Percentiles rank a stretch among this genome's conserved stretches.
These are phyloP conservation scores for Eristalis pertinax DNA, from an alignment of 2,888 invertebrate species.

Conservation along the genomic window DNA sequence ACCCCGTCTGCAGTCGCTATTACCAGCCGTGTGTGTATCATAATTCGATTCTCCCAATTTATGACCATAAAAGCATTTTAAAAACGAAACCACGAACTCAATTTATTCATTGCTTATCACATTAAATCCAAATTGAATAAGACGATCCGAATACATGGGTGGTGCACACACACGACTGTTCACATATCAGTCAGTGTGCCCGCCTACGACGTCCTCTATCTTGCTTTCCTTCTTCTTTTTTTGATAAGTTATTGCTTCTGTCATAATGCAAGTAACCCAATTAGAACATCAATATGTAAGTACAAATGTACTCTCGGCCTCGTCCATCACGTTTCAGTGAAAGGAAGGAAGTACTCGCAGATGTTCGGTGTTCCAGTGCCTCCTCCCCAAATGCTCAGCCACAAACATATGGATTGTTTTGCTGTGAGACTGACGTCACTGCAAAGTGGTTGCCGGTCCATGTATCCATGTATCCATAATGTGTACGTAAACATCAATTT, in stretches of 20 bases:
- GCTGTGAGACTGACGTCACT: slow-evolving; percentile 50
- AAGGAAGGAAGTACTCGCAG: background rate
- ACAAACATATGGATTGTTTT: slow-evolving; percentile 53
- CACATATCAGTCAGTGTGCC: slow-evolving; percentile 2
- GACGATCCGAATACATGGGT: background rate
- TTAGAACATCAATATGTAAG: slow-evolving; percentile 9
- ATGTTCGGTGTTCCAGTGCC: slow-evolving; percentile 13
- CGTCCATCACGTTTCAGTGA: background rate
- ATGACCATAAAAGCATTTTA: slow-evolving; percentile 23
- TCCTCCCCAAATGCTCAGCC: background rate
- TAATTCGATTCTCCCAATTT: background rate
- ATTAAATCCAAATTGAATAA: slow-evolving; percentile 46
- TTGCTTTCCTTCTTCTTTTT: slow-evolving; percentile 33
- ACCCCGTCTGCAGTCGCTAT: background rate
- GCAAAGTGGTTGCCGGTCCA: slow-evolving; percentile 23
- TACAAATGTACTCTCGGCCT: background rate
- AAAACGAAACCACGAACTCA: slow-evolving; percentile 19
- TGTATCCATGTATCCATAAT: slow-evolving; percentile 9
- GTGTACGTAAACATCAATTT: background rate
- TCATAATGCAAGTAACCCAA: slow-evolving; percentile 49
- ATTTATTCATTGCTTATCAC: slow-evolving; percentile 12
- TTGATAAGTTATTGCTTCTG: slow-evolving; percentile 47
- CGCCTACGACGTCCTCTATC: slow-evolving; percentile 11
- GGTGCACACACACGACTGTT: background rate
- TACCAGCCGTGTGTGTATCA: background rate